Base-by-base conservation (phyloP, 2,888 invertebrate genomes). In the Deilephila porcellus region DNA sequence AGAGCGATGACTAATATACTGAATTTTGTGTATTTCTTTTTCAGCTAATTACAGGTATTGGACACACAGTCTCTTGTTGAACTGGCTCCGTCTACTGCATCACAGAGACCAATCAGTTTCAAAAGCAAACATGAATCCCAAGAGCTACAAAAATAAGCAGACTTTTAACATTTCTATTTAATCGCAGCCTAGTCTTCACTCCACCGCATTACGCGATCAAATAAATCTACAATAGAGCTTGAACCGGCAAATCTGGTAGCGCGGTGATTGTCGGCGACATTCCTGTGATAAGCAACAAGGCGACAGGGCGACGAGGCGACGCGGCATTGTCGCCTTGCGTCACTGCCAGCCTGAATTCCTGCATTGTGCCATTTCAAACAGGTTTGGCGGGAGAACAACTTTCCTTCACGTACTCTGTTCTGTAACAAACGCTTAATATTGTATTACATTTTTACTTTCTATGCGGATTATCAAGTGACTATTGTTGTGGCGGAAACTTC, bases 291-390 rank as follows among this genome's bases (percentile, higher is more conserved):
- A 67, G 67, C 14, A 14, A 14, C 45, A 45, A 37, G 37, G 56
- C 56, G 56, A 56, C 56, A 56, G 56, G 56, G 67, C 67, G 67
- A 67, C 67, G 45, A 37, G 34, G 56, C 56, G 56, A 56, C 56
- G n/a, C 5, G 56, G 67, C 67, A 67, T 25, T 67, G 67, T 67
- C 67, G 67, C 64, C 45, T 52, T 52, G 67, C 67, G 52, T 67
- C 67, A 67, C 67, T 52, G 14, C 25, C 67, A 6, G 14, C 52
- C 67, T 67, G 67, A 45, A 67, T 67, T 67, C 67, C 67, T 52
- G 67, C 52, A 67, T 67, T 67, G 67, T 67, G 45, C 45, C 67
- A 67, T 67, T 67, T 52, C 67, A 52, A 67, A 67, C 67, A 52
- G 67, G 67, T 67, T 67, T 52, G 52, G 52, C 67, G 45, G 67